Percentiles rank a stretch among this genome's conserved stretches.
Evolutionary conservation across 2,113 vertebrate genomes (phyloP).

Genomic region (Trematomus loennbergii): DNA sequence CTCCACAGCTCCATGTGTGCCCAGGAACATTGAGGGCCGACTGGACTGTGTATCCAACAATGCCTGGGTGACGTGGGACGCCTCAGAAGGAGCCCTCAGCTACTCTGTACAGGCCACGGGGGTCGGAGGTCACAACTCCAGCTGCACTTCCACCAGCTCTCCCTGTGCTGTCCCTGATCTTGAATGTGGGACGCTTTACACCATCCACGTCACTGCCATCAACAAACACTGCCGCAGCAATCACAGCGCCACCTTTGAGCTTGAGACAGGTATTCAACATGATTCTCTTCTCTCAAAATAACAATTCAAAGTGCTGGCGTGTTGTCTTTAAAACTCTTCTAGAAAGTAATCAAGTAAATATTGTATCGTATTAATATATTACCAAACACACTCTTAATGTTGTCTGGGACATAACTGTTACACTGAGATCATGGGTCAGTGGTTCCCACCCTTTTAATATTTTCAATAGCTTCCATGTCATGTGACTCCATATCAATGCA

Average conservation of each 20-base stretch:
- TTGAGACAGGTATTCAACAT: slow-evolving; percentile 77
- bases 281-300: neutral
- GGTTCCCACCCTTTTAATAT: neutral
- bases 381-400: neutral
- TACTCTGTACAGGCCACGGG: slow-evolving; percentile 74
- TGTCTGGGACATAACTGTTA: neutral
- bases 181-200: slow-evolving; percentile 80
- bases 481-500: too few species aligned
- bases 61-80: slow-evolving; percentile 77
- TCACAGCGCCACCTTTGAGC: slow-evolving; percentile 65
- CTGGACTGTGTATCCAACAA: slow-evolving; percentile 82
- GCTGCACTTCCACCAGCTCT: slow-evolving; percentile 55
- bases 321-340: neutral
- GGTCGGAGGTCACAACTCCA: slow-evolving; percentile 56
- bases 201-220: slow-evolving; percentile 69
- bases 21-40: slow-evolving; percentile 50
- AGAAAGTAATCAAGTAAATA: neutral
- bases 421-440: neutral
- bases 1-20: slow-evolving; percentile 80
- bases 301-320: neutral
- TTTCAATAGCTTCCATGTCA: too few species aligned
- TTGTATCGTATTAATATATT: neutral
- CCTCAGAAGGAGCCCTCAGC: slow-evolving; percentile 50
- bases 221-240: slow-evolving; percentile 76
- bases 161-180: slow-evolving; percentile 76